Conservation (phyloP, 2,113 vertebrate species). For the Rhodinocichla rosea region DNA sequence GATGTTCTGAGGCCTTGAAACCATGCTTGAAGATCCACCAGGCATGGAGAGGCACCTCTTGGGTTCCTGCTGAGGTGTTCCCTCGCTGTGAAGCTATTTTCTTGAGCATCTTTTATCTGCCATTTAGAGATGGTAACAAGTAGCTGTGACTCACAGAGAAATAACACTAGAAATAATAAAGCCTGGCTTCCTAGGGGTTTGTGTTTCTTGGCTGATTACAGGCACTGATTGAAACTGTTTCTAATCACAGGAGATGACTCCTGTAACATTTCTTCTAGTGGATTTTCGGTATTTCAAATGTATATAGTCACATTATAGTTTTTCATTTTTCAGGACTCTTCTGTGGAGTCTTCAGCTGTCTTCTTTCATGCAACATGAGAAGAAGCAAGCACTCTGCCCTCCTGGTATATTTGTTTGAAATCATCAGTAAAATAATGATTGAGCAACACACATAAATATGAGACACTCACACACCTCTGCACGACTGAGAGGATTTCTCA, state of each 20-base stretch:
- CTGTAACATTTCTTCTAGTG: not conserved
- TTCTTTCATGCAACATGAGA: not conserved
- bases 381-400: not conserved
- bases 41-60: not conserved
- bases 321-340: not conserved
- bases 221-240: not conserved
- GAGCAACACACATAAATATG: not conserved
- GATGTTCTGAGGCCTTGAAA: not conserved
- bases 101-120: not conserved
- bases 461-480: not conserved
- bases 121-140: slow-evolving; percentile 10
- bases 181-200: not conserved
- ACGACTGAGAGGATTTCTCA: not conserved
- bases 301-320: not conserved
- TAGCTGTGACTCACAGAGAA: not conserved
- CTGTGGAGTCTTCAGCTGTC: not conserved
- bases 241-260: not conserved
- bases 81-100: not conserved
- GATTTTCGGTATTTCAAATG: not conserved
- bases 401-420: not conserved
- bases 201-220: slow-evolving; percentile 33
- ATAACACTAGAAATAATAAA: slow-evolving; percentile 38
- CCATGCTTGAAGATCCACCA: not conserved
- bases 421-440: not conserved
- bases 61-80: not conserved